Percentiles rank a stretch among this genome's conserved stretches.
These are phyloP conservation scores for Jordanella pulchra DNA, from an alignment of 2,797 vertebrate genomes.

Conservation along the genomic window DNA sequence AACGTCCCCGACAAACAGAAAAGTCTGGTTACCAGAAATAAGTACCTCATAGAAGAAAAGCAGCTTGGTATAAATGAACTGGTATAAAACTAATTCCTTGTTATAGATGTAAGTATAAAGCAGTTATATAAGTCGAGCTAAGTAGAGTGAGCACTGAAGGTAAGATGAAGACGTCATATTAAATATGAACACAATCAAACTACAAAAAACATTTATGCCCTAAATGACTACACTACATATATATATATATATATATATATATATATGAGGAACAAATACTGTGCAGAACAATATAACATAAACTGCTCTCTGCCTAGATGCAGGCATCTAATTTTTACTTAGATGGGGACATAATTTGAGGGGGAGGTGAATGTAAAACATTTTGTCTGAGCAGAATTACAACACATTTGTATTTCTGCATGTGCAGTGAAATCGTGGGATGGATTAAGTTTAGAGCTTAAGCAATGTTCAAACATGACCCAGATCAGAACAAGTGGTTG, in stretches of 20 bases:
- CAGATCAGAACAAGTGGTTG: not conserved
- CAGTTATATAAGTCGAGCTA: not conserved
- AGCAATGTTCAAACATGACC: not conserved
- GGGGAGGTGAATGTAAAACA: not conserved
- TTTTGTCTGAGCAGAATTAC: not conserved
- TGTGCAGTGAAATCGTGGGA: not conserved
- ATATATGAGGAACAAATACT: not conserved
- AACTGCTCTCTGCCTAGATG: not conserved
- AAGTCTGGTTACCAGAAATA: not conserved
- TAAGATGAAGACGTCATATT: not conserved
- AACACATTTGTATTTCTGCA: not conserved
- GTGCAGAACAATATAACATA: not conserved
- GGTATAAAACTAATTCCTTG: not conserved
- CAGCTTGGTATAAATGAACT: not conserved
- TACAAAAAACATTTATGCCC: not conserved
- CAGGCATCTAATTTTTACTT: not conserved
- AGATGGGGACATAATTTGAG: not conserved
- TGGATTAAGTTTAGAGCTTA: constrained; percentile 1
- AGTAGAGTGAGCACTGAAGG: not conserved
- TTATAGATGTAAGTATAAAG: too few species aligned
- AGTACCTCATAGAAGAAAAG: not conserved
- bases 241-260: too few species aligned
- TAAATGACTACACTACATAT: too few species aligned
- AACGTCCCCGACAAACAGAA: too few species aligned
- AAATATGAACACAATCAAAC: not conserved